Conservation (phyloP, 2,888 invertebrate genomes). For the Muschampia plurimacula region DNA sequence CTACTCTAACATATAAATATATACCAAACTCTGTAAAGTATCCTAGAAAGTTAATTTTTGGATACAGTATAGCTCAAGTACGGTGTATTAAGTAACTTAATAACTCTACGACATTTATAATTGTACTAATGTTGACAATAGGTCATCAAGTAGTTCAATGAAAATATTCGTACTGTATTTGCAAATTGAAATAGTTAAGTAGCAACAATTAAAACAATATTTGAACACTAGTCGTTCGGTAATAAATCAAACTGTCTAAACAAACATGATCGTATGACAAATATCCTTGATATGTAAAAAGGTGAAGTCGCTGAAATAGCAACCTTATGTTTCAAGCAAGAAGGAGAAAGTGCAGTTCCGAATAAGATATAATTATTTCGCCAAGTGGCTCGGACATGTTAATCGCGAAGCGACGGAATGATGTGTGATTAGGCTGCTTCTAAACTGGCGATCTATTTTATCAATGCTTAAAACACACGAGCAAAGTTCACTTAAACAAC, state of each 20-base stretch:
- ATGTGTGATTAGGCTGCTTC: slow-evolving; percentile 53
- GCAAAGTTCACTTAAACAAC: too few species aligned
- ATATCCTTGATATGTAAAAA: slow-evolving; percentile 30
- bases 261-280: slow-evolving; percentile 38
- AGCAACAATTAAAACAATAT: slow-evolving; percentile 42
- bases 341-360: slow-evolving; percentile 18
- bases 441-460: slow-evolving; percentile 39
- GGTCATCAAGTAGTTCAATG: slow-evolving; percentile 9
- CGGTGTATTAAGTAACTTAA: neutral
- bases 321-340: slow-evolving; percentile 14
- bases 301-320: neutral
- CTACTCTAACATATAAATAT: too few species aligned
- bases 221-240: slow-evolving; percentile 32
- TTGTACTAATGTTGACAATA: neutral
- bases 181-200: slow-evolving; percentile 21
- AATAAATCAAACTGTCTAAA: slow-evolving; percentile 38
- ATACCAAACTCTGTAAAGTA: too few species aligned
- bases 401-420: slow-evolving; percentile 65
- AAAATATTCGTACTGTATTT: neutral
- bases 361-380: slow-evolving; percentile 52
- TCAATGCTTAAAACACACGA: too few species aligned
- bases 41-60: too few species aligned
- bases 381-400: slow-evolving; percentile 63
- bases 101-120: neutral
- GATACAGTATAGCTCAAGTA: neutral